These are phyloP conservation scores for Orchestia grillus DNA, from an alignment of 1,140 invertebrate genomes.

Conservation along the genomic window DNA sequence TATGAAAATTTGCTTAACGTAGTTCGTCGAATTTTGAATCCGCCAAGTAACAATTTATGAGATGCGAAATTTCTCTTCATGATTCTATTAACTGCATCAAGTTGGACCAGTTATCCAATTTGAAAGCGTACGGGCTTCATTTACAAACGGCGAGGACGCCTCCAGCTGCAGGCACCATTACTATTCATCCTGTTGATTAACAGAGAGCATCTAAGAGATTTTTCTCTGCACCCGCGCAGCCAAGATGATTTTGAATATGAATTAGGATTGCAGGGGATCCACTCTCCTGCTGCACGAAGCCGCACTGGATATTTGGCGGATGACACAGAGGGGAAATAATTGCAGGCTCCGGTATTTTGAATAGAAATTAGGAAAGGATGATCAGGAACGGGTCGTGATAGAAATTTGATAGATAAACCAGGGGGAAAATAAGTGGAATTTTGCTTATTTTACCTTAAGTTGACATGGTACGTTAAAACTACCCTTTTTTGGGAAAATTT, in stretches of 20 bases:
- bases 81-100: not conserved
- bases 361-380: not conserved
- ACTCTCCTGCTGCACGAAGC: not conserved
- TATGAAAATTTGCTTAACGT: not conserved
- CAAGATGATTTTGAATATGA: slow-evolving; percentile 36
- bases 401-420: not conserved
- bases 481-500: no score
- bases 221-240: not conserved
- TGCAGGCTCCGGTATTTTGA: not conserved
- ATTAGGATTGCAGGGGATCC: slow-evolving; percentile 9
- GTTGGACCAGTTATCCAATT: not conserved
- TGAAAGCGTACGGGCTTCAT: not conserved
- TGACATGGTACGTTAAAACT: not conserved
- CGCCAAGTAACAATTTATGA: not conserved
- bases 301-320: not conserved
- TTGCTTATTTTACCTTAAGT: not conserved
- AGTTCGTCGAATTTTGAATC: not conserved
- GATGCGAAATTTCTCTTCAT: not conserved
- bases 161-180: not conserved
- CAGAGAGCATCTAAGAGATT: not conserved
- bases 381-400: not conserved
- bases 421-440: no score
- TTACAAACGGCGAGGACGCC: not conserved
- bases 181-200: slow-evolving; percentile 24
- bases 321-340: not conserved